Evolutionary conservation across 2,797 vertebrate species (phyloP).

Genomic region (Streptopelia turtur): DNA sequence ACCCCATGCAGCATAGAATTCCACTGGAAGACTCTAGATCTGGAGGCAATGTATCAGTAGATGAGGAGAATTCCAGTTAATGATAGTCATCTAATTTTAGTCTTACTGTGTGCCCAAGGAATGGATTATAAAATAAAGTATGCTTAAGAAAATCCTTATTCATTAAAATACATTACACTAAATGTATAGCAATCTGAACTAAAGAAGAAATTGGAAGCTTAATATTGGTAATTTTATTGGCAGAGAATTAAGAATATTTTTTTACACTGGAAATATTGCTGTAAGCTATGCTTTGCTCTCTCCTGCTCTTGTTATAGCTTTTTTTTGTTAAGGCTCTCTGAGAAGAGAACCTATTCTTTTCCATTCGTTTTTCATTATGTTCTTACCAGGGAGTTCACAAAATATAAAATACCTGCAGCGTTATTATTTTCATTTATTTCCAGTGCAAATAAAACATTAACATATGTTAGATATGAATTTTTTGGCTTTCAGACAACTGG

Average conservation of each 20-base stretch:
- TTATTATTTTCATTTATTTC: conserved; percentile 47
- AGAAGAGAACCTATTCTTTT: background rate
- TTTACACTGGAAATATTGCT: conserved; percentile 24
- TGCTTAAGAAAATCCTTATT: conserved; percentile 47
- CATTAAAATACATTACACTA: conserved; percentile 1
- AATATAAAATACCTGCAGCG: background rate
- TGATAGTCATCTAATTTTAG: background rate
- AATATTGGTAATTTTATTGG: conserved; percentile 26
- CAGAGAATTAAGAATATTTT: conserved; percentile 20
- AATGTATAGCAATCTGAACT: background rate
- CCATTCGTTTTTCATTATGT: conserved; percentile 19
- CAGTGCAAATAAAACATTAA: conserved; percentile 7
- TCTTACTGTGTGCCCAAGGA: conserved; percentile 14
- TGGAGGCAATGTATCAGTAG: background rate
- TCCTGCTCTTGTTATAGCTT: background rate
- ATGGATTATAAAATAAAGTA: conserved; percentile 18
- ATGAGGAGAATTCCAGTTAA: background rate
- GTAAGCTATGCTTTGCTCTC: background rate
- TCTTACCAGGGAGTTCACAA: conserved; percentile 33
- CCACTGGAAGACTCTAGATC: background rate
- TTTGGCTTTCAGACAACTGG: conserved; percentile 20
- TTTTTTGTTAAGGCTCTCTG: background rate
- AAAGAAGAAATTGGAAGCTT: conserved; percentile 7
- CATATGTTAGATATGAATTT: background rate
- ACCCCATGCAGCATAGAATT: background rate